phyloP scores from a whole-genome alignment of 1,140 invertebrate species.

The Copidosoma floridanum region DNA sequence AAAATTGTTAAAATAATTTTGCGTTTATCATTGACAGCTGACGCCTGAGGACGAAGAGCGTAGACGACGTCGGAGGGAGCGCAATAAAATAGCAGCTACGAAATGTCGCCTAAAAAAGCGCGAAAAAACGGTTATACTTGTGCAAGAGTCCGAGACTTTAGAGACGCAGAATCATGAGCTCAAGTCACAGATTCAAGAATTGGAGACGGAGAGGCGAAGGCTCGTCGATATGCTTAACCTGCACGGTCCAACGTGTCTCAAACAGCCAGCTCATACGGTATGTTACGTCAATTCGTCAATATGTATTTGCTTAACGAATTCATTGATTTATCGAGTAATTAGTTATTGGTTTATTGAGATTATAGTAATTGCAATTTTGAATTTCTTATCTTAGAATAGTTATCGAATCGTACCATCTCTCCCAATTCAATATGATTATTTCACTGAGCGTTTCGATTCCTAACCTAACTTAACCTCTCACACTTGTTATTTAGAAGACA shows the following conservation, averaged over 20 bases:
- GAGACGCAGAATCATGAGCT: constrained; percentile 85
- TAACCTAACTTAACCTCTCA: too few relatives aligned
- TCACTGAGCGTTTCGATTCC: too few relatives aligned
- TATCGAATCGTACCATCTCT: too few relatives aligned
- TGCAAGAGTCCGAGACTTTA: constrained; percentile 81
- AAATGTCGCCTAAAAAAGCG: constrained; percentile 94
- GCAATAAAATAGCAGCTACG: constrained; percentile 93
- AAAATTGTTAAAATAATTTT: too few relatives aligned
- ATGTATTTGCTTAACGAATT: too few relatives aligned
- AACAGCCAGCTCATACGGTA: constrained; percentile 45
- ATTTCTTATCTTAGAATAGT: too few relatives aligned
- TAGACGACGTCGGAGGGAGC: constrained; percentile 75
- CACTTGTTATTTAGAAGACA: too few relatives aligned
- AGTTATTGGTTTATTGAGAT: too few relatives aligned
- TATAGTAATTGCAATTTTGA: too few relatives aligned
- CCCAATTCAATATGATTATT: too few relatives aligned
- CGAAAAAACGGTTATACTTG: constrained; percentile 81
- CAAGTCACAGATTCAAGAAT: constrained; percentile 76
- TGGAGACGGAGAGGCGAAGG: constrained; percentile 70
- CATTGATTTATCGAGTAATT: neutral
- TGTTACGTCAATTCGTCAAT: neutral
- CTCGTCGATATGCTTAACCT: constrained; percentile 73
- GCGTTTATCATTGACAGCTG: constrained; percentile 58
- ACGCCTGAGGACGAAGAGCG: constrained; percentile 90
- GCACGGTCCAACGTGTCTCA: constrained; percentile 69